Evolutionary conservation across 2,888 invertebrate genomes (phyloP), one percentile per base, ranked within the genome.

Genomic region (Osmoderma eremita): DNA sequence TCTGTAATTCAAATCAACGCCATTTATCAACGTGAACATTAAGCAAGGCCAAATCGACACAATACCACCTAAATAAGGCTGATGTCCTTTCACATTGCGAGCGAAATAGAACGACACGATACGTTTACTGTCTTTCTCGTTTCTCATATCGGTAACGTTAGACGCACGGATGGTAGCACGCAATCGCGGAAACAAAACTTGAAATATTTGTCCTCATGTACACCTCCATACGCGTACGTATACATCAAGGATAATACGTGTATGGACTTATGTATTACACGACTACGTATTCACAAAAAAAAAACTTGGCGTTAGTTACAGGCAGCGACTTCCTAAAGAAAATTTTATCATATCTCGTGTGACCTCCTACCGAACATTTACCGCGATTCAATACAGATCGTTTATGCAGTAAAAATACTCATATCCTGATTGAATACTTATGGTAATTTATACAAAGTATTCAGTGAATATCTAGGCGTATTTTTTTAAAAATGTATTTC

Each of bases 11-110:
- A 49, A 48, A 54, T 54, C 56, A 67, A 54, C 66, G 48, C 65
- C 67, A 67, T 71, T 71, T 69, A 70, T 73, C 71, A 70, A 65
- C 48, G 61, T 45, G 30, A 42, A 58, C 15, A 17, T 30, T 65
- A 70, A 73, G 72, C 78, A 77, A 77, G 78, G 78, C 76, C 78
- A 78, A 70, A 72, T 50, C 68, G 67, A 76, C 77, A 77, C 77
- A 77, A 79, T 78, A 77, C 74, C 63, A 71, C 69, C 78, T 76
- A 75, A 77, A 79, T 78, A 78, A 74, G 79, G 79, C 72, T 71
- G 73, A 72, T 77, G 78, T 78, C 78, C 78, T 79, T 78, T 78
- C 78, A 76, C 77, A 73, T 72, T 36, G 8, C 42, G 49, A 49
- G 56, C 20, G 63, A 54, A 65, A 67, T 24, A 48, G 45, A 45